Base-by-base conservation (phyloP, 2,888 invertebrate genomes). In the Sussaba pulchella region DNA sequence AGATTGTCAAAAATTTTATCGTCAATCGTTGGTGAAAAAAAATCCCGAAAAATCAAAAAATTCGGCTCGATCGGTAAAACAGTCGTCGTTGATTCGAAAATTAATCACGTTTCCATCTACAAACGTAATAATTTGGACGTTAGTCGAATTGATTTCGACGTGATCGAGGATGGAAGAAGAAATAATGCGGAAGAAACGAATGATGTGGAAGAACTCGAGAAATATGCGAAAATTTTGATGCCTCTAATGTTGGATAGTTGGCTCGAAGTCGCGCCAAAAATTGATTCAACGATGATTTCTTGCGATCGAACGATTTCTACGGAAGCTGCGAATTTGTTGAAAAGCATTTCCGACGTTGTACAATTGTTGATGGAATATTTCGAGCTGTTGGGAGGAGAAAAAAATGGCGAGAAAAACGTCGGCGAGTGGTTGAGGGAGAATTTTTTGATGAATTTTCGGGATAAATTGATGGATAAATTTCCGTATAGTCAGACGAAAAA, bases 231-330 rank as follows among this genome's bases (percentile, higher is more conserved):
- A 78, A 94, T 94, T 41, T 92, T 98, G 57, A 93, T 97, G 92
- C 97, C 97, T 0, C 92, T 98, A 24, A 93, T 98, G 72, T 94
- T 96, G 89, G 97, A 97, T 90, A 96, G 96, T 64, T 98, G 98
- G 97, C 91, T 97, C 24, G 98, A 98, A 93, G 96, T 95, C 12
- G 93, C 94, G 61, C 95, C 96, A 0, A 90, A 89, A 31, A 92
- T 91, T 31, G 92, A 92, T 82, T 92, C 93, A 71, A 52, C 39
- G 2, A 50, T 19, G 0, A 66, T 54, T 1, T 45, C 70, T 12
- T 78, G 70, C 8, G 93, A 93, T 87, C 93, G 93, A 81, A 90
- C 94, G 41, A 92, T 96, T 17, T 93, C 92, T 81, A 93, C 93
- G 81, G 96, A 97, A 91, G 94, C 95, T 19, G 94, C 95, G 1